Conservation (phyloP, 2,113 vertebrate genomes). For the Alaudala cheleensis region DNA sequence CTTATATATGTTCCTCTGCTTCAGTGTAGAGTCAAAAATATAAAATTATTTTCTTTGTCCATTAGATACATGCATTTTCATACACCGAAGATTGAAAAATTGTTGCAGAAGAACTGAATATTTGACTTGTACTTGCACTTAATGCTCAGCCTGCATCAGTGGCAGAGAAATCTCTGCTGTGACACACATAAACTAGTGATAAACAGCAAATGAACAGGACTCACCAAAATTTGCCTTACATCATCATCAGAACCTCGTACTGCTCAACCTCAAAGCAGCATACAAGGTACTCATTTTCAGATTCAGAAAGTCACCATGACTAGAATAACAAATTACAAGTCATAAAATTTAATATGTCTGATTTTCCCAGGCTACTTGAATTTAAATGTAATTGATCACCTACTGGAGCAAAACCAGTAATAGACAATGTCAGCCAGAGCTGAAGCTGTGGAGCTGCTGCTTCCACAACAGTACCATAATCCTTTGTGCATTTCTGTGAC, state of each 20-base stretch:
- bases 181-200: not conserved
- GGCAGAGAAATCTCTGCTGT: not conserved
- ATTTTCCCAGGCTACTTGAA: not conserved
- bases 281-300: not conserved
- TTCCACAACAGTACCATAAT: not conserved
- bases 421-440: not conserved
- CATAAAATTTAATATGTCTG: not conserved
- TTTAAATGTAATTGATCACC: not conserved
- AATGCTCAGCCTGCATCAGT: not conserved
- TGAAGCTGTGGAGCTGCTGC: fast-evolving
- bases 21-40: not conserved
- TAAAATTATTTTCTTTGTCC: not conserved
- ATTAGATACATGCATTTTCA: not conserved
- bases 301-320: not conserved
- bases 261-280: not conserved
- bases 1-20: not conserved
- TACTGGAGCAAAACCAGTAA: not conserved
- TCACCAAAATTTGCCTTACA: not conserved
- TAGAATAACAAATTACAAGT: not conserved
- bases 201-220: not conserved
- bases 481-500: not conserved
- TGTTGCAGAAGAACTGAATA: not conserved
- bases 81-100: not conserved
- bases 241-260: not conserved
- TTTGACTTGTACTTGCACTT: not conserved